Base-by-base conservation (phyloP, 2,888 invertebrate genomes). In the Pomacea canaliculata region DNA sequence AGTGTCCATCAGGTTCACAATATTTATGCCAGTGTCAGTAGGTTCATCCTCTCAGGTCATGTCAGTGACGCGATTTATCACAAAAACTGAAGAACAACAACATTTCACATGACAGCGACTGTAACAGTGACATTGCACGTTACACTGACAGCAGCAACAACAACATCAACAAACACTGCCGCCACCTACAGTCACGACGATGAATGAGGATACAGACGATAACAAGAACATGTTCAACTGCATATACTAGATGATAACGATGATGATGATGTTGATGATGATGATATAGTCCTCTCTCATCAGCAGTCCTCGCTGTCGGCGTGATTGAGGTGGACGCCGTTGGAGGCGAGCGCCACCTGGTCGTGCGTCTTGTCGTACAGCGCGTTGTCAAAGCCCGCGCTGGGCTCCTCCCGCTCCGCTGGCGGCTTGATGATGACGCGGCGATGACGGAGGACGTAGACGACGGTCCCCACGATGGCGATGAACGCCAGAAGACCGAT, bases 331-430 rank as follows among this genome's bases (percentile, higher is more conserved):
- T 37, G 37, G n/a, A 13, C 19, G 37, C 49, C 65, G 13, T 65
- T 65, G n/a, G 60, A 23, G 23, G 74, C 48, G 12, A 74, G 23
- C 5, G 72, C 56, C 65, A 78, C 76, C 16, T 74, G 71, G 8
- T 80, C 78, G 12, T 76, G 67, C 8, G 71, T 51, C 27, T 78
- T 78, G 46, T 66, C 65, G 62, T 80, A 84, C 13, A 84, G 72
- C 4, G 83, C 84, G 71, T 84, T 84, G 23, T 82, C 81, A 63
- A 81, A 83, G 46, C 82, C 81, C 12, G 70, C 48, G 18, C 69
- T 62, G 1, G 12, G 19, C 18, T 74, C 74, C 60, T 23, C 78
- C 7, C 51, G 23, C 12, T 37, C 37, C 4, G 3, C 4, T 10
- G 67, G 23, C 0, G 18, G 19, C 7, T 51, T 49, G 5, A 23